Evolutionary conservation across 2,888 invertebrate species (phyloP).

Genomic region (Orchestes rusci): DNA sequence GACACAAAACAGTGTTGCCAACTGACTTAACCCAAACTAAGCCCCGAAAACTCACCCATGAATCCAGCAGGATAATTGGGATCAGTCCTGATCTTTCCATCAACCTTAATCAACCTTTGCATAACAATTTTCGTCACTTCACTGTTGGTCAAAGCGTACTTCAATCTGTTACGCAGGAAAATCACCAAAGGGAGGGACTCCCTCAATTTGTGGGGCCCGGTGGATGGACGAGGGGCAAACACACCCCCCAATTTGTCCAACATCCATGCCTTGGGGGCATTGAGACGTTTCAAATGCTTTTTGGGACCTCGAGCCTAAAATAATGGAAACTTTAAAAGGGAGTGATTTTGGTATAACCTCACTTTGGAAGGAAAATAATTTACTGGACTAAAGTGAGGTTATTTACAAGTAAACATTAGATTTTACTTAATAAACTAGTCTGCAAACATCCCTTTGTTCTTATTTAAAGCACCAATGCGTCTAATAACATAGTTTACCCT

Average conservation of each 20-base stretch:
- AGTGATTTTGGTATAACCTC: not conserved
- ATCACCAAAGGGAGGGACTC: constrained; percentile 95
- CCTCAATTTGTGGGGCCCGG: constrained; percentile 95
- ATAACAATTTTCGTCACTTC: constrained; percentile 98
- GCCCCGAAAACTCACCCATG: constrained; percentile 72
- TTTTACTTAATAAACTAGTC: not conserved
- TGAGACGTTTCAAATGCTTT: constrained; percentile 98
- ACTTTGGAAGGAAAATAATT: not conserved
- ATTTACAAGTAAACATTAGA: too few relatives aligned
- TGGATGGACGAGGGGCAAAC: constrained; percentile 94
- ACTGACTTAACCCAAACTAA: too few relatives aligned
- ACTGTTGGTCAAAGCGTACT: constrained; percentile 94
- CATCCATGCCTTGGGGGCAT: constrained; percentile 99
- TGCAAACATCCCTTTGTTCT: too few relatives aligned
- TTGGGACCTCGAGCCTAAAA: constrained; percentile 95
- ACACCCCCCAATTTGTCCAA: constrained; percentile 98
- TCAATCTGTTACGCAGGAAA: constrained; percentile 93
- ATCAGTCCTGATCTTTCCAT: constrained; percentile 96
- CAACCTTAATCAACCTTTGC: constrained; percentile 96
- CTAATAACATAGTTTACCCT: too few relatives aligned
- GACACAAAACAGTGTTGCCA: too few relatives aligned
- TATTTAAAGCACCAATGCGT: too few relatives aligned
- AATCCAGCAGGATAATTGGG: constrained; percentile 97
- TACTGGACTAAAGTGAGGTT: not conserved
- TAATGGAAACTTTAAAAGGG: not conserved